Percentiles rank a stretch among this genome's conserved stretches.
phyloP scores from a whole-genome alignment of 1,140 invertebrate species.

The Sinonovacula constricta region DNA sequence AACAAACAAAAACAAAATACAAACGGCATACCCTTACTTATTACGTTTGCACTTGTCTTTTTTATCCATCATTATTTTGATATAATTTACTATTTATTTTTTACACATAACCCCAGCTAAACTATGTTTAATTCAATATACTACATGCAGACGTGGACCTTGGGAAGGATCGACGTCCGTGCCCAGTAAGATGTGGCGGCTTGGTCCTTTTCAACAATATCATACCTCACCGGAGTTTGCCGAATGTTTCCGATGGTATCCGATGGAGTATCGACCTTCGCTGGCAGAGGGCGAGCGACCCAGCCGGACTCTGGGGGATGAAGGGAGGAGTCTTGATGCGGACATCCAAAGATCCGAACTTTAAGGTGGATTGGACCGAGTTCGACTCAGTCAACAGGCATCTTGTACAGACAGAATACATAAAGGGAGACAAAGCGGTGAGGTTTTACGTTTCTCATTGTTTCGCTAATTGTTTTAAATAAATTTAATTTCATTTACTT shows the following conservation, averaged over 20 bases:
- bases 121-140: neutral
- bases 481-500: too few species aligned
- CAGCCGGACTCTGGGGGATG: conserved; percentile 72
- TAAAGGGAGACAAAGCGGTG: conserved; percentile 57
- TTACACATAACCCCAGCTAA: neutral
- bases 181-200: conserved; percentile 70
- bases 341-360: conserved; percentile 63
- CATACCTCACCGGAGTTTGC: conserved; percentile 74
- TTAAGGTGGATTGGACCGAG: conserved; percentile 71
- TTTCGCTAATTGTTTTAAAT: too few species aligned
- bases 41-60: neutral
- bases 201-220: conserved; percentile 75
- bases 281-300: conserved; percentile 69
- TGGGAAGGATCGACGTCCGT: conserved; percentile 58
- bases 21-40: too few species aligned
- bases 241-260: conserved; percentile 69
- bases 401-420: conserved; percentile 52
- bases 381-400: conserved; percentile 69
- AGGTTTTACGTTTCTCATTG: too few species aligned
- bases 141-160: conserved; percentile 59
- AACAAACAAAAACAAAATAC: too few species aligned
- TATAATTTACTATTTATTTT: neutral
- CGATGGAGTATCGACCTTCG: conserved; percentile 76
- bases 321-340: conserved; percentile 71
- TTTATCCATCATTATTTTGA: neutral